Evolutionary conservation across 1,140 invertebrate species (phyloP).

Genomic region (Heliconius melpomene): DNA sequence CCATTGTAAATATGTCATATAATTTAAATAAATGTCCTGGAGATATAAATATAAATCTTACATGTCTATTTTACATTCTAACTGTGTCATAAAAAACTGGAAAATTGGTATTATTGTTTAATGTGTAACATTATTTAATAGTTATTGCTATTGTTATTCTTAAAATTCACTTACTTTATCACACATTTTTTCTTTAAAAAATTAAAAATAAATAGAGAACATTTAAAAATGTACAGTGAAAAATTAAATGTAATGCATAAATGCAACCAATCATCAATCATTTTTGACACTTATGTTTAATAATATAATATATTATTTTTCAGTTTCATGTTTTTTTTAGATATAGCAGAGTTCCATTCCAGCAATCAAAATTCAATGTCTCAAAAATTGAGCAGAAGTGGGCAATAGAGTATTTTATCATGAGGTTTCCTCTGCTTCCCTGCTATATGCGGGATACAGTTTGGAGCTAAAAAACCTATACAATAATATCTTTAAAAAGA

Average conservation of each 20-base stretch:
- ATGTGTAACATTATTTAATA: not conserved
- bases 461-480: not conserved
- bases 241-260: not conserved
- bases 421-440: too few relatives aligned
- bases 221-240: not conserved
- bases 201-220: not conserved
- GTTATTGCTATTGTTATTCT: not conserved
- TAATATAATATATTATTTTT: not conserved
- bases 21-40: not conserved
- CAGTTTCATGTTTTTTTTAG: too few relatives aligned
- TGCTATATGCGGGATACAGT: too few relatives aligned
- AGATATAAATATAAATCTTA: not conserved
- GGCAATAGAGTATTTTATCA: too few relatives aligned
- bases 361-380: not conserved
- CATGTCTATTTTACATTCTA: not conserved
- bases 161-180: not conserved
- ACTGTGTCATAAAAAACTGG: not conserved
- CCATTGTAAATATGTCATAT: not conserved
- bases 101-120: not conserved
- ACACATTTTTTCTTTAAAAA: constrained; percentile 1
- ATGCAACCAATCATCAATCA: not conserved
- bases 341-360: too few relatives aligned
- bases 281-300: not conserved
- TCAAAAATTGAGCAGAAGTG: too few relatives aligned
- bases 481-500: not conserved